Evolutionary conservation across 2,113 vertebrate species (phyloP).

Genomic region (Rhagologus leucostigma): DNA sequence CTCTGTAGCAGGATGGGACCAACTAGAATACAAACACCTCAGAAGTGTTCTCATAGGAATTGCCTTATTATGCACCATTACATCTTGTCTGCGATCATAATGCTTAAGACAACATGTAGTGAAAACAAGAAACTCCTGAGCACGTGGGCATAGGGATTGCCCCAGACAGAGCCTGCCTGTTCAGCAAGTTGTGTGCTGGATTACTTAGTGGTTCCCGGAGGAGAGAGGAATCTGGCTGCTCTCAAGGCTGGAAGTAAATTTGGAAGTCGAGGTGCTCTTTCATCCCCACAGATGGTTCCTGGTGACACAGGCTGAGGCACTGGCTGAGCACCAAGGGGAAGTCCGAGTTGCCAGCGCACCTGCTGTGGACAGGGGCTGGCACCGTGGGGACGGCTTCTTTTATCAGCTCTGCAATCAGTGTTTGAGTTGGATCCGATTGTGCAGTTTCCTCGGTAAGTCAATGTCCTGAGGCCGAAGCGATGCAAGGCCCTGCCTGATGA

Average conservation of each 20-base stretch:
- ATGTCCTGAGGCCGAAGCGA: neutral
- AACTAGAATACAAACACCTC: neutral
- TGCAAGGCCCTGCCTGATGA: neutral
- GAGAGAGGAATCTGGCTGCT: neutral
- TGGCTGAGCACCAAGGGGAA: slow-evolving; percentile 2
- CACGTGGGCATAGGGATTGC: neutral
- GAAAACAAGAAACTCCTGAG: neutral
- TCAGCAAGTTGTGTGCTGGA: neutral
- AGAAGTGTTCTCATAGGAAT: neutral
- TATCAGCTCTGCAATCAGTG: neutral
- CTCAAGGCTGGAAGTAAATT: neutral
- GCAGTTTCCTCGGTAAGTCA: neutral
- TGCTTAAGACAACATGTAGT: neutral
- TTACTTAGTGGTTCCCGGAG: neutral
- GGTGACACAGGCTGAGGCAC: neutral
- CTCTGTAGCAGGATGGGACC: neutral
- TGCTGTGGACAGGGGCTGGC: slow-evolving; percentile 8
- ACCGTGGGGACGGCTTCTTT: neutral
- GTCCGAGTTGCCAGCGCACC: neutral
- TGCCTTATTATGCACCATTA: neutral
- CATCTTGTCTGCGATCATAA: neutral
- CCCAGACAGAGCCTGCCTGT: neutral
- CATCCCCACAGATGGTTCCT: neutral
- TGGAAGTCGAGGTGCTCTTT: neutral
- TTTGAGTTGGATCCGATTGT: neutral